phyloP scores from a whole-genome alignment of 1,140 invertebrate species.

The Ctenoplectra terminalis region DNA sequence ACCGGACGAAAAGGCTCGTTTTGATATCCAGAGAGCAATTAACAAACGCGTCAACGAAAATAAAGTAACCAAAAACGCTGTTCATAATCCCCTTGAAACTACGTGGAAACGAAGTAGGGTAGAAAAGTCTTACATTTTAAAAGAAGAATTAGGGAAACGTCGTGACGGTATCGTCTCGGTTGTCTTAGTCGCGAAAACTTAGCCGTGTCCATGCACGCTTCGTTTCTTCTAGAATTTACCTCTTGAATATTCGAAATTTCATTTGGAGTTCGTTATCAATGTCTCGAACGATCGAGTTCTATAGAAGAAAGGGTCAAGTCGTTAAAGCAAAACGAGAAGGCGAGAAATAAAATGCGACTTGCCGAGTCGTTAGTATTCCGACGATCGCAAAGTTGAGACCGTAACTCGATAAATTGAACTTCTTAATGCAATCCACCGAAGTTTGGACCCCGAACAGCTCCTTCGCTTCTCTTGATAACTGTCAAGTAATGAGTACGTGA shows the following conservation, averaged over 20 bases:
- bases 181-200: conserved; percentile 14
- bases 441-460: not conserved
- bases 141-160: conserved; percentile 26
- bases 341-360: conserved; percentile 19
- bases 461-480: not conserved
- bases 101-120: not conserved
- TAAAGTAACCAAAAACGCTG: not conserved
- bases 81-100: not conserved
- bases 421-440: conserved; percentile 31
- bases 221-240: conserved; percentile 35
- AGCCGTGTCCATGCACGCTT: conserved; percentile 16
- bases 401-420: conserved; percentile 43
- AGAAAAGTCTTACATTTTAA: not conserved
- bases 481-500: conserved; percentile 21
- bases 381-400: conserved; percentile 24
- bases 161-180: conserved; percentile 5
- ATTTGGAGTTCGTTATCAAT: not conserved
- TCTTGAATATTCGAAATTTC: conserved; percentile 36
- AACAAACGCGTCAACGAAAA: not conserved
- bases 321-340: not conserved
- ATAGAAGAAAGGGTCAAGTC: not conserved
- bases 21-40: not conserved
- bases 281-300: not conserved
- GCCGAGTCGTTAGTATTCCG: conserved; percentile 37
- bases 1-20: not conserved